These are phyloP conservation scores for Sakesphorus luctuosus DNA, from an alignment of 2,113 vertebrate genomes.

Conservation along the genomic window DNA sequence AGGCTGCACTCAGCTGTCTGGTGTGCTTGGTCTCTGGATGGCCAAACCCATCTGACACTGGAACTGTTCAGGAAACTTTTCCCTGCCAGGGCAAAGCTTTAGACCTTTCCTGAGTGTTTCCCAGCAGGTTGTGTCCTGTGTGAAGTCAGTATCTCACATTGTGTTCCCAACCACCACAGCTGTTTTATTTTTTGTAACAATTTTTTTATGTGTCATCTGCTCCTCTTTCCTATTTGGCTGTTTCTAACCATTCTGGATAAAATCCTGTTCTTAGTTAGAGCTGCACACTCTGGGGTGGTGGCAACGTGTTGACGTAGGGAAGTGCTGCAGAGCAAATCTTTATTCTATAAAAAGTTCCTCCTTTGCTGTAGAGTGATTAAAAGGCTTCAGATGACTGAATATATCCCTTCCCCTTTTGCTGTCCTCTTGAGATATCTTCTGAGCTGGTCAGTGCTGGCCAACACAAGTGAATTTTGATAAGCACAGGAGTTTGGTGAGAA, in stretches of 20 bases:
- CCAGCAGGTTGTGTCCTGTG: background rate
- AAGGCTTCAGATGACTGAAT: background rate
- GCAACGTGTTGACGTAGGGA: rapidly evolving
- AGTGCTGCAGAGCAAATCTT: background rate
- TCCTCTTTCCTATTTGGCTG: background rate
- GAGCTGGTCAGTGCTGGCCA: background rate
- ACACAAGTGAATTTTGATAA: background rate
- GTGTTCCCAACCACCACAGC: background rate
- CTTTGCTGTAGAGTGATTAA: background rate
- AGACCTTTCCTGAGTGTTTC: background rate
- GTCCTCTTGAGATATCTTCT: background rate
- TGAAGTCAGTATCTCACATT: background rate
- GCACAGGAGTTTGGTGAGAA: background rate
- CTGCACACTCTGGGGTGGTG: background rate
- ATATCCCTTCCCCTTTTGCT: background rate
- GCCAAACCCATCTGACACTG: background rate
- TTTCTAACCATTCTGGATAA: background rate
- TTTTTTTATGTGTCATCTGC: background rate
- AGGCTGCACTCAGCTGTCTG: background rate
- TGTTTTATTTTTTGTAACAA: background rate
- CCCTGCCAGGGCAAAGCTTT: background rate
- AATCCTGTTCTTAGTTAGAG: background rate
- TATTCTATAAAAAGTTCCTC: background rate
- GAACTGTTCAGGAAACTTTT: background rate
- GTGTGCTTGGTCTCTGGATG: rapidly evolving